Base-by-base conservation (phyloP, 2,797 vertebrate species). In the Poeciliopsis presidionis region DNA sequence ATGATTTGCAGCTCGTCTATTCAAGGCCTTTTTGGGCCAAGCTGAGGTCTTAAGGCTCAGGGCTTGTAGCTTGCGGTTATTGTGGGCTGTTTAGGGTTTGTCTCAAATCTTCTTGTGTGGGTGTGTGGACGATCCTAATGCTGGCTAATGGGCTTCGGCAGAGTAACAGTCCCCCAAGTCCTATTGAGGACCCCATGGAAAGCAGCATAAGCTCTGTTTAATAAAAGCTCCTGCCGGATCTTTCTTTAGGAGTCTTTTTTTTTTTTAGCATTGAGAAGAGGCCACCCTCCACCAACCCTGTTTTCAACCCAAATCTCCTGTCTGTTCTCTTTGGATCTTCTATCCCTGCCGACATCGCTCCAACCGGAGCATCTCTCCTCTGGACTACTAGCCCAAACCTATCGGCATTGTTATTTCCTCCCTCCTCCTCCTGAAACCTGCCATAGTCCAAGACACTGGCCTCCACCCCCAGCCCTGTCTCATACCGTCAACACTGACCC, bases 1-100 rank as follows among this genome's bases (percentile, higher is more conserved):
- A 97, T 98, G 98, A 98, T 99, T 99, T 99, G 96, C 97, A 96
- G 96, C 95, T 94, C 96, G 95, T 97, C 98, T 97, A 99, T 99
- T 99, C 98, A 99, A 95, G 97, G 92, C 96, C 96, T 96, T 99
- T 98, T 95, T 94, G 93, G 95, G 94, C 94, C 94, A 93, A 95
- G 95, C 94, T 72, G 93, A 94, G 95, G 95, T 95, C 95, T 96
- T 94, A 95, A 94, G 93, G 94, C 95, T 96, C 94, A 95, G 94
- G 93, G 93, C 95, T 95, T 95, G 95, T 95, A 96, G 93, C 93
- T 95, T 92, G 93, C 84, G 88, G 95, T 95, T 96, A 95, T 96
- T 96, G 94, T 94, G 89, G 94, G 89, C 95, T 94, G 94, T 95
- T 96, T 95, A 95, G 94, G 94, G 95, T 97, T 97, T 97, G 96